Evolutionary conservation across 2,888 invertebrate species (phyloP), one percentile per base, ranked within the genome.

Genomic region (Nycteola revayana): DNA sequence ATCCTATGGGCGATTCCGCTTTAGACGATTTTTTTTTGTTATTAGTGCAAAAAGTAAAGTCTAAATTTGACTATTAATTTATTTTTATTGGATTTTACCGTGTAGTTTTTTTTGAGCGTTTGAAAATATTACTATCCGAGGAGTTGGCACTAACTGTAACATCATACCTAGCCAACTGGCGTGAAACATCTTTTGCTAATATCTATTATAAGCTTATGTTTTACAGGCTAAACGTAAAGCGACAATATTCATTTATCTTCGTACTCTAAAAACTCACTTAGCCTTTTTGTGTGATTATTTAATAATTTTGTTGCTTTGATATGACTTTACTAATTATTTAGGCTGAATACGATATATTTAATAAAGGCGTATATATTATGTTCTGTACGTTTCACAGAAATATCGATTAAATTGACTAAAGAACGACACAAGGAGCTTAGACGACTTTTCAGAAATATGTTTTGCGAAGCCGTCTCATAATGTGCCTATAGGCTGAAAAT

Each of bases 381-480:
- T 39, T 45, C 31, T 28, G 28, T 32, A 23, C 30, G 28, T 44
- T 39, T 46, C 9, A 38, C 32, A 39, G 33, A 36, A 31, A 27
- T 28, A 39, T 39, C 27, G 21, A 24, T 25, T 42, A 34, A 42
- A 52, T 42, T 46, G 39, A 32, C 39, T 43, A 28, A 17, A 29
- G 34, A 41, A 26, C 36, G 38, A 26, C 21, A 26, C 9, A 42
- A 49, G 26, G 44, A 53, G 37, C 43, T 45, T 48, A 49, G 35
- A 43, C 45, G 45, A 33, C 45, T 43, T 36, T 41, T 14, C 47
- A 50, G 36, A 51, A 42, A 39, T 51, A 51, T n/a, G n/a, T n/a
- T n/a, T n/a, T n/a, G n/a, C n/a, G n/a, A n/a, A n/a, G n/a, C n/a
- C n/a, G n/a, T n/a, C n/a, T n/a, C n/a, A n/a, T n/a, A n/a, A n/a